Base-by-base conservation (phyloP, 2,797 vertebrate genomes). In the Spondyliosoma cantharus region DNA sequence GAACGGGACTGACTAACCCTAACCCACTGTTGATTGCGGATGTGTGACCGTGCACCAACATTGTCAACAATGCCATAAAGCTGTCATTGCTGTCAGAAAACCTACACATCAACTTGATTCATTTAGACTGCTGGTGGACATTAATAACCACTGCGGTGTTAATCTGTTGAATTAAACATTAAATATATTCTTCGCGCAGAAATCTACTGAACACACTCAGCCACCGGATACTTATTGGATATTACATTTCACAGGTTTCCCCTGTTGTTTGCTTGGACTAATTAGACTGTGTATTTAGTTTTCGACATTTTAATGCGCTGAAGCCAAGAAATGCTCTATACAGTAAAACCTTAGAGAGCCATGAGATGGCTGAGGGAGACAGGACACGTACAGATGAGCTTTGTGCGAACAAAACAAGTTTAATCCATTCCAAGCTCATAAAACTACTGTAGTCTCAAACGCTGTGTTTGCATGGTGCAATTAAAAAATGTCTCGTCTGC, bases 281-380 rank as follows among this genome's bases (percentile, higher is more conserved):
- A 81, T 85, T 74, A 71, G 37, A 20, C 6, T 45, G 32, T 58
- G 13, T 19, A n/a, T 67, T 50, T 24, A 14, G 22, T 59, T 71
- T 15, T 22, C n/a, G 17, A 65, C 53, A 24, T 53, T 71, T 70
- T 57, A 66, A 79, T 50, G 17, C 3, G 25, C 32, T 43, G 58
- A 52, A 12, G 53, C 1, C 3, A 27, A 57, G 24, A 64, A 59
- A 54, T 15, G 42, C 32, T 58, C 15, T 4, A 25, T 29, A 64
- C 32, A 65, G 19, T 24, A 53, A 70, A 58, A 70, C 13, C 46
- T 37, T 2, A 37, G 50, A 79, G 22, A 57, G 27, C 17, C 7
- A 19, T 8, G 42, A 7, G 49, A 3, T 24, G 19, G 37, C 17
- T 19, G 1, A 49, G 37, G 69, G 62, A 57, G 11, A 16, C 22